Conservation (phyloP, 2,888 invertebrate species). For the Balanococcus diminutus region DNA sequence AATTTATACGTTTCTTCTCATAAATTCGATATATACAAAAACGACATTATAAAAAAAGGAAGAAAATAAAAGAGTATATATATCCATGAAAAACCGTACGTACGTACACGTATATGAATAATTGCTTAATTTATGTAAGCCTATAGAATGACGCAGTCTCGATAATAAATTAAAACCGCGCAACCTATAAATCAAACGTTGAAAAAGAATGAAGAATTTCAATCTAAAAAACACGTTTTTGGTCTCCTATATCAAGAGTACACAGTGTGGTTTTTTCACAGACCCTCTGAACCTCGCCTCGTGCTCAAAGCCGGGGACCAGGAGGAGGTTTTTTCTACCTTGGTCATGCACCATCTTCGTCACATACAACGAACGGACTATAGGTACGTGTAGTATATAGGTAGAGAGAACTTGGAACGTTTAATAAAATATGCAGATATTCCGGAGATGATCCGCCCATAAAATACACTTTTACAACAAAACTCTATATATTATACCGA, state of each 20-base stretch:
- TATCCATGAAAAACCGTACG: neutral
- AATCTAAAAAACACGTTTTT: conserved; percentile 38
- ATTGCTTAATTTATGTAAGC: conserved; percentile 49
- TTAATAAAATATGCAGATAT: conserved; percentile 35
- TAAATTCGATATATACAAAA: conserved; percentile 33
- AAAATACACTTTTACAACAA: neutral
- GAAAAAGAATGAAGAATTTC: conserved; percentile 29
- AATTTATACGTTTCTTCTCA: conserved; percentile 23
- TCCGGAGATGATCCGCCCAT: conserved; percentile 29
- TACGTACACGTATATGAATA: conserved; percentile 19
- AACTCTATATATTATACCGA: no score
- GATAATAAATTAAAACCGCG: conserved; percentile 46
- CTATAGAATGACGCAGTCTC: conserved; percentile 38
- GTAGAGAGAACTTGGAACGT: neutral
- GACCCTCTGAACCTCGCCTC: no score
- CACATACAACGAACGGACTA: neutral
- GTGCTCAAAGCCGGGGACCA: neutral
- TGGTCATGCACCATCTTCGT: neutral
- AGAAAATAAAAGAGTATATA: neutral
- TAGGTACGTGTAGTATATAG: neutral
- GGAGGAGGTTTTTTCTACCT: neutral
- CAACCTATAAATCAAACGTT: conserved; percentile 41
- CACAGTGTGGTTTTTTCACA: conserved; percentile 6
- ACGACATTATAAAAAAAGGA: conserved; percentile 4
- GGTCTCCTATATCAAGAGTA: conserved; percentile 6